Evolutionary conservation across 1,140 invertebrate species (phyloP), one percentile per base, ranked within the genome.

Genomic region (Maniola jurtina): DNA sequence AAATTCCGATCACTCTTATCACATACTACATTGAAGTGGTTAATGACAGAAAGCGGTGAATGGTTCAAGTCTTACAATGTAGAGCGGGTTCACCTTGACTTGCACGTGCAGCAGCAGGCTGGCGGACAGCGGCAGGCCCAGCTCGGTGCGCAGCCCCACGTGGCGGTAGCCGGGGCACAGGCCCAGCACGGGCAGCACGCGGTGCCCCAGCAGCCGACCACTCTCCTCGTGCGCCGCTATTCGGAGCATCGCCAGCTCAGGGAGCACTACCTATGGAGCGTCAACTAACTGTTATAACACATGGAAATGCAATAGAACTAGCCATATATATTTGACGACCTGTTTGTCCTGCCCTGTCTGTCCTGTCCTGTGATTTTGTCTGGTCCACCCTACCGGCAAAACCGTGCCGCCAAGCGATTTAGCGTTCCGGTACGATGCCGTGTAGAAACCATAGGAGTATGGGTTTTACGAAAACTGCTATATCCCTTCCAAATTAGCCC

Each of bases 181-280:
- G 2, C 98, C 98, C 71, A 99, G 96, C 0, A 99, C 95, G 0
- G 99, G 99, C 63, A 99, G 86, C 45, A 99, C 97, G 55, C 99
- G 93, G 90, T 99, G 98, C 0, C 99, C 99, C 50, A 99, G 95
- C 56, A 99, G 93, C 82, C 96, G 96, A 8, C 97, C 98, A 25
- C 95, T 94, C 84, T 99, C 99, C 91, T 99, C 99, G 90, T 98
- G 99, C 0, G 98, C 99, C 5, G 98, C 95, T 73, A 99, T 97
- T 57, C 99, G 93, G 35, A 99, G 93, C 66, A 97, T 97, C 14
- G 99, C 99, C 69, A 99, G 91, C 82, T 99, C 98, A 0, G 99
- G 99, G 35, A 99, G 92, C 14, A 99, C 98, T 61, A 99, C 98
- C 96, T 98, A 74, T 9, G 33, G 42, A 25, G 25, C 13, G 13